Evolutionary conservation across 2,888 invertebrate species (phyloP), one percentile per base, ranked within the genome.

Genomic region (Drosophila rellima): DNA sequence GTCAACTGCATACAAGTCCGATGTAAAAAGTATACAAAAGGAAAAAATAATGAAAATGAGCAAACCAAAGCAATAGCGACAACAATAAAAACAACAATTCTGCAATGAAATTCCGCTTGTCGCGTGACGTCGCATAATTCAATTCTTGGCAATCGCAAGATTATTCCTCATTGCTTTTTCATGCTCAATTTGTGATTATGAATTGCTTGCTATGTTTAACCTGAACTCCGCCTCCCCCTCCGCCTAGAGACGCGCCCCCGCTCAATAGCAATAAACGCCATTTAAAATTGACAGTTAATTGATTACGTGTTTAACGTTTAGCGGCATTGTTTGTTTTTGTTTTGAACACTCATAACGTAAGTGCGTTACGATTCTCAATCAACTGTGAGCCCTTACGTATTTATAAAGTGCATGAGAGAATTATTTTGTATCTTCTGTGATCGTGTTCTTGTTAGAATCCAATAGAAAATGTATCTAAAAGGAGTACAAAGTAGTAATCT

Each of bases 71-170:
- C 15, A 26, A 45, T 15, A 10, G 4, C n/a, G 17, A 10, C 39
- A 31, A 23, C n/a, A 45, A 23, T 20, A 40, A n/a, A n/a, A n/a
- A 31, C 67, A 66, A 55, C 8, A 57, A 50, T 42, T 66, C 47
- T 51, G 45, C 77, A 66, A 66, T 73, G 48, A 71, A 78, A 70
- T 64, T 44, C 48, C 61, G 51, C 54, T 61, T 67, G 67, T 74
- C 78, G 74, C 82, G 76, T 87, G 82, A 78, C 88, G 79, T 68
- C 73, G 76, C 70, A 63, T 84, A 66, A 65, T 61, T 50, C 56
- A 59, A 60, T 65, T 78, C 50, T 79, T 35, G 52, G 67, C 59
- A 79, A 75, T 62, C 76, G 40, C 48, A 63, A 66, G 60, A 68
- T 52, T 45, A 77, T 70, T 87, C 31, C 61, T 57, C 45, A 67